These are phyloP conservation scores for Tridacna crocea DNA, from an alignment of 2,888 invertebrate genomes.

Conservation along the genomic window DNA sequence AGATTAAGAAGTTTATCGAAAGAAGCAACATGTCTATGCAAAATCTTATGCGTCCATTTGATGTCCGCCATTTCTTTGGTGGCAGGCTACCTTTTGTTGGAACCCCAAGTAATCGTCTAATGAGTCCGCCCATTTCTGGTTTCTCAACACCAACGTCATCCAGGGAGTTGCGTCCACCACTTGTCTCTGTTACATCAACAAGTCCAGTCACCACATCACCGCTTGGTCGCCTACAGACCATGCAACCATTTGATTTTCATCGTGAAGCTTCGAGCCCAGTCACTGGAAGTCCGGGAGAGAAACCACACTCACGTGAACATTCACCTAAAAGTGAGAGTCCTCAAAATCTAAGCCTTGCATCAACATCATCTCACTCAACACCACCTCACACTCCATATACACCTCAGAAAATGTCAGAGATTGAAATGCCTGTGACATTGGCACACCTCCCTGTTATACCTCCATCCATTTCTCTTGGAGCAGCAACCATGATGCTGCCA, in stretches of 20 bases:
- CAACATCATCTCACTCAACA: slow-evolving; percentile 71
- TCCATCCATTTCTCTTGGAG: slow-evolving; percentile 45
- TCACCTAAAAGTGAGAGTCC: slow-evolving; percentile 75
- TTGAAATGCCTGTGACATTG: slow-evolving; percentile 57
- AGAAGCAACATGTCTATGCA: slow-evolving; percentile 82
- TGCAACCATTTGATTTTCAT: slow-evolving; percentile 97
- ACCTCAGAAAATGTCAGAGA: slow-evolving; percentile 60
- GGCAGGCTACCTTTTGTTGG: slow-evolving; percentile 73
- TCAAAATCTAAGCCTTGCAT: slow-evolving; percentile 72
- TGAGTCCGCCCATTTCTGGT: slow-evolving; percentile 73
- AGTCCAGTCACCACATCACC: slow-evolving; percentile 90
- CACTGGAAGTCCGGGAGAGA: slow-evolving; percentile 65
- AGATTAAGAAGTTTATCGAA: slow-evolving; percentile 87
- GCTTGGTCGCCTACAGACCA: slow-evolving; percentile 94
- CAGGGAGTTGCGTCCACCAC: slow-evolving; percentile 71
- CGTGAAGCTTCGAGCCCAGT: slow-evolving; percentile 73
- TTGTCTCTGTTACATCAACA: slow-evolving; percentile 69
- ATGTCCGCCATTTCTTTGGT: slow-evolving; percentile 76
- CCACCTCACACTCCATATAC: slow-evolving; percentile 68
- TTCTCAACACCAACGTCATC: slow-evolving; percentile 69
- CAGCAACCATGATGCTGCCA: slow-evolving; percentile 65
- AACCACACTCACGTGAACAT: slow-evolving; percentile 51
- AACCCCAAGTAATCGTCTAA: slow-evolving; percentile 69
- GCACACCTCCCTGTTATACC: slow-evolving; percentile 57
- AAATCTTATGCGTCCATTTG: slow-evolving; percentile 79